These are phyloP conservation scores for Triplophysa tibetana DNA, from an alignment of 2,113 vertebrate species.

Conservation along the genomic window DNA sequence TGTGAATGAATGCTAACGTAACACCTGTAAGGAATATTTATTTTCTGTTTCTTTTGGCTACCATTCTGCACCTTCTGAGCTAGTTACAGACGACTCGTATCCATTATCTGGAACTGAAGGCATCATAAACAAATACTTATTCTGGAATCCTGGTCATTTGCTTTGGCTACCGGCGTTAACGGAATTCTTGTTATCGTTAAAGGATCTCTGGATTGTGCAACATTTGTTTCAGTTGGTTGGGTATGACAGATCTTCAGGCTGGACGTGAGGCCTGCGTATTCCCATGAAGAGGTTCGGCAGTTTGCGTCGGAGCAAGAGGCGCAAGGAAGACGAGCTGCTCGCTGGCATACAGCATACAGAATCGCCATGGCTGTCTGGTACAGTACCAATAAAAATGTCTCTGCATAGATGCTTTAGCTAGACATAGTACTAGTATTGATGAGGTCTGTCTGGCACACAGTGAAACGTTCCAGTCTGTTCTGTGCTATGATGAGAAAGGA, in stretches of 20 bases:
- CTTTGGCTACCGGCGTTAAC: not conserved
- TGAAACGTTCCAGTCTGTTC: not conserved
- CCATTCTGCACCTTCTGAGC: not conserved
- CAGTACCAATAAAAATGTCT: conserved; percentile 22
- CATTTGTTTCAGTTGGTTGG: not conserved
- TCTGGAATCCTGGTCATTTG: not conserved
- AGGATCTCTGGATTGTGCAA: not conserved
- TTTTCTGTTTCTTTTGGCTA: not conserved
- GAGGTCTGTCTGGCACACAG: not conserved
- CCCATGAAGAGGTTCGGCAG: conserved; percentile 96
- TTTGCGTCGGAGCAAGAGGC: conserved; percentile 87
- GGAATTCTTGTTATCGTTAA: not conserved
- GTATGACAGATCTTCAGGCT: conserved; percentile 59
- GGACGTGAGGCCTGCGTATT: conserved; percentile 57
- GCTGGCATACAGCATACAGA: conserved; percentile 81
- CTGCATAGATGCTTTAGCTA: conserved; percentile 1
- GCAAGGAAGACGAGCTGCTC: conserved; percentile 72
- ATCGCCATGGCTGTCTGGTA: conserved; percentile 73
- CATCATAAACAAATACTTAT: not conserved
- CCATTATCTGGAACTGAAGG: not conserved
- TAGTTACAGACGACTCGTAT: not conserved
- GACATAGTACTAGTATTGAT: conserved; percentile 31
- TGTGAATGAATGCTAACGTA: too few relatives aligned
- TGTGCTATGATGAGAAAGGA: not conserved
- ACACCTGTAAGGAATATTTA: not conserved